phyloP scores from a whole-genome alignment of 2,113 vertebrate genomes.

The Grantiella picta region DNA sequence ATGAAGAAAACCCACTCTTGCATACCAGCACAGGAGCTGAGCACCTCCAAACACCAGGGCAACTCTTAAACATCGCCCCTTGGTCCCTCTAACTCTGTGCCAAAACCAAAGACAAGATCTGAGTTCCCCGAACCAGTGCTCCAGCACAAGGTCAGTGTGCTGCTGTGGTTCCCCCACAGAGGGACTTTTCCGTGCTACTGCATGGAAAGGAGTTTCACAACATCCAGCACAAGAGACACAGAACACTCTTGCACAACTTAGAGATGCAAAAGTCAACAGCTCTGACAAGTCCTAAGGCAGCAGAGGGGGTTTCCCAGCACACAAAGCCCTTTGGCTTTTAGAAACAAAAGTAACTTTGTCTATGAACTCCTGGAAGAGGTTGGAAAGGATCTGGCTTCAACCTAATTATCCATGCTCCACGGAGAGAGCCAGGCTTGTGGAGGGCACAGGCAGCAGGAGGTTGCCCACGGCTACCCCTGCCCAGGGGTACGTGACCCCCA shows the following conservation, averaged over 20 bases:
- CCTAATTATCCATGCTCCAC: not conserved
- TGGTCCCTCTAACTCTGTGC: no score
- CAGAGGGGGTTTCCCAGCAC: constrained; percentile 9
- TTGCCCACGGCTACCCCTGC: fast-evolving
- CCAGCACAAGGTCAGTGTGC: fast-evolving
- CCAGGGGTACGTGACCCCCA: fast-evolving
- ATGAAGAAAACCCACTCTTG: not conserved
- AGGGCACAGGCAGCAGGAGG: not conserved
- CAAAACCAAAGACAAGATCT: not conserved
- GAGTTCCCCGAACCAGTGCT: fast-evolving
- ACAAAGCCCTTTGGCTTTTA: not conserved
- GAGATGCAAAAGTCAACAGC: constrained; percentile 3
- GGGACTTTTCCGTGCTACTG: not conserved
- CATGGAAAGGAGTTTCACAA: not conserved
- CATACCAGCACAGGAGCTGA: not conserved
- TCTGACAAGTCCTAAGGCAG: not conserved
- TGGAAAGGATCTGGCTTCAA: not conserved
- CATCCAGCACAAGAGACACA: not conserved
- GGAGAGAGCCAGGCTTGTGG: not conserved
- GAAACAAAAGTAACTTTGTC: not conserved
- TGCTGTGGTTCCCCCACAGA: not conserved
- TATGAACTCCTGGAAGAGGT: not conserved
- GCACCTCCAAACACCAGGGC: not conserved
- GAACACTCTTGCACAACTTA: not conserved
- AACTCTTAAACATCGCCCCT: not conserved